Conservation (phyloP, 2,113 vertebrate genomes). For the Synchiropus splendidus region DNA sequence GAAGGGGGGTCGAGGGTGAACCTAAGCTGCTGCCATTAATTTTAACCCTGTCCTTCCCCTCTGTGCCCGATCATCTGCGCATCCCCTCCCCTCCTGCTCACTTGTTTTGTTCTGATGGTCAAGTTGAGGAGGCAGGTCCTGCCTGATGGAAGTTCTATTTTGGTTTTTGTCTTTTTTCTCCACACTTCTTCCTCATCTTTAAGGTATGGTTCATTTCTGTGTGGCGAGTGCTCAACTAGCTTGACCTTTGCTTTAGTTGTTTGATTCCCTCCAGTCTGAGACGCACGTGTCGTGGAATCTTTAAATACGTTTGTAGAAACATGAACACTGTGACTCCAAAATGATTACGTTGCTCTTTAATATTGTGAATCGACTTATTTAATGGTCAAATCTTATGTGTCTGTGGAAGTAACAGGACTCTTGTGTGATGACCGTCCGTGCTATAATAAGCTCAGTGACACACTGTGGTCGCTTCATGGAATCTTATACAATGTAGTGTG, state of each 20-base stretch:
- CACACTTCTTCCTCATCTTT: conserved; percentile 10
- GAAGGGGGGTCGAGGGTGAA: conserved; percentile 13
- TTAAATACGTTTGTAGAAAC: too few relatives aligned
- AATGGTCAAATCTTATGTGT: conserved; percentile 28
- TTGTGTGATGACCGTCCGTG: conserved; percentile 22
- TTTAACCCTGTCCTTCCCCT: conserved; percentile 29
- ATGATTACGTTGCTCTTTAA: too few relatives aligned
- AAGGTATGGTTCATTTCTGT: conserved; percentile 27
- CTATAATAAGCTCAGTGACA: conserved; percentile 49
- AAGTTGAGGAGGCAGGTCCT: conserved; percentile 56
- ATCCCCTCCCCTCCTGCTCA: conserved; percentile 1
- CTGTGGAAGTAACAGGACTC: conserved; percentile 30
- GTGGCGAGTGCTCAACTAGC: background rate
- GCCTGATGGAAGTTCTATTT: conserved; percentile 36
- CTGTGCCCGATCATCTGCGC: conserved; percentile 17
- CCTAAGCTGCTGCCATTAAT: conserved; percentile 15
- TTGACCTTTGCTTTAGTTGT: too few relatives aligned
- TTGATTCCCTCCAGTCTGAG: too few relatives aligned
- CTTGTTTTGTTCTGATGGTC: conserved; percentile 29
- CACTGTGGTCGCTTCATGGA: conserved; percentile 24
- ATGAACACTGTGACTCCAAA: too few relatives aligned
- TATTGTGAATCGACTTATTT: background rate
- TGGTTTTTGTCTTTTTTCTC: conserved; percentile 24
- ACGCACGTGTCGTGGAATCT: too few relatives aligned
- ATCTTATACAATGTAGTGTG: conserved; percentile 30